phyloP scores from a whole-genome alignment of 2,888 invertebrate genomes.

The Drosophila setosimentum region DNA sequence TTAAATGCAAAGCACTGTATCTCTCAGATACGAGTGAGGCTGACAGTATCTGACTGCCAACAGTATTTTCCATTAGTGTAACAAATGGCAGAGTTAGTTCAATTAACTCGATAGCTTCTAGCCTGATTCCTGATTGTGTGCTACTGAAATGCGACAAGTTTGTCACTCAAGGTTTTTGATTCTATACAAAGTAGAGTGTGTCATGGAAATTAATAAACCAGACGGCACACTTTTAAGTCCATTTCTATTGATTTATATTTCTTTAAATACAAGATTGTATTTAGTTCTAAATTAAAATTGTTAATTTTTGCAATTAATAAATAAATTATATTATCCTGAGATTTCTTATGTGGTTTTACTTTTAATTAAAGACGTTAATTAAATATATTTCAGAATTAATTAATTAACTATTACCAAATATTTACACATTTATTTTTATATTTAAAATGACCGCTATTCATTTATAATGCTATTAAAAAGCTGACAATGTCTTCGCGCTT shows the following conservation, averaged over 20 bases:
- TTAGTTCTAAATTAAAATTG: background rate
- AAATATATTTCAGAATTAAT: background rate
- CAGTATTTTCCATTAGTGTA: slow-evolving; percentile 16
- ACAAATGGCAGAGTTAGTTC: slow-evolving; percentile 34
- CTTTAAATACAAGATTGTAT: background rate
- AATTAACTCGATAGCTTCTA: slow-evolving; percentile 8
- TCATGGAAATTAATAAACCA: background rate
- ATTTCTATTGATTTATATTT: background rate
- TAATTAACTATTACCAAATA: too few relatives aligned
- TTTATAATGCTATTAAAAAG: too few relatives aligned
- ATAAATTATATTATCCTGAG: background rate
- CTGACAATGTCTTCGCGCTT: too few relatives aligned
- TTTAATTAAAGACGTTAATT: background rate
- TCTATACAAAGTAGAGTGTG: background rate
- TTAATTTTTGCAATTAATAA: too few relatives aligned
- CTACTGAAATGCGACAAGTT: slow-evolving; percentile 11
- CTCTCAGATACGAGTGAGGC: slow-evolving; percentile 36
- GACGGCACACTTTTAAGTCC: background rate
- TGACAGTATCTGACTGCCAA: slow-evolving; percentile 9
- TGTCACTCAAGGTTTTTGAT: slow-evolving; percentile 24
- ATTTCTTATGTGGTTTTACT: too few relatives aligned
- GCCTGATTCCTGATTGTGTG: slow-evolving; percentile 1
- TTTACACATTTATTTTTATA: too few relatives aligned
- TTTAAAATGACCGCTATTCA: too few relatives aligned
- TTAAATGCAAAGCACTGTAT: slow-evolving; percentile 39